phyloP scores from a whole-genome alignment of 2,113 vertebrate species.

The Notiomystis cincta region DNA sequence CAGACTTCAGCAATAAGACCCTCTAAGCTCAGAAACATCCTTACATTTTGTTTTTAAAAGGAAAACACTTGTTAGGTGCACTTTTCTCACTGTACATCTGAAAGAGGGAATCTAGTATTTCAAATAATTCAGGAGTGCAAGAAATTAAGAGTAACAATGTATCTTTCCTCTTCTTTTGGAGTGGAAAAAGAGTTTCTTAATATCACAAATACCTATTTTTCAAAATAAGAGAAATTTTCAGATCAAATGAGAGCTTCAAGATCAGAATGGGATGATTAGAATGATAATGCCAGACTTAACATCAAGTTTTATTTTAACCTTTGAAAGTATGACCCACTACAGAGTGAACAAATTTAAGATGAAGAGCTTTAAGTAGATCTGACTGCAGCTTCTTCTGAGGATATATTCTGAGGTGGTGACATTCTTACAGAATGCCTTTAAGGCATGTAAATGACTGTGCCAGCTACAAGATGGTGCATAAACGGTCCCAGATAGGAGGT shows the following conservation, averaged over 20 bases:
- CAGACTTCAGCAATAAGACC: not conserved
- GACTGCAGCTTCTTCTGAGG: not conserved
- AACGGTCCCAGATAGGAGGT: not conserved
- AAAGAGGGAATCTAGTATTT: not conserved
- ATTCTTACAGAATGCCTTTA: not conserved
- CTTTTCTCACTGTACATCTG: not conserved
- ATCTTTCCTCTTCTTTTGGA: not conserved
- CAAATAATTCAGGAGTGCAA: not conserved
- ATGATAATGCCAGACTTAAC: not conserved
- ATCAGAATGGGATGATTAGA: not conserved
- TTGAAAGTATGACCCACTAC: not conserved
- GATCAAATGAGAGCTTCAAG: not conserved
- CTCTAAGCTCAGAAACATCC: not conserved
- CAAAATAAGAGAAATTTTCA: not conserved
- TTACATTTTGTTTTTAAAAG: not conserved
- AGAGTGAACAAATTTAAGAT: not conserved
- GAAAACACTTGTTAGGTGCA: not conserved
- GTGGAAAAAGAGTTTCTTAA: not conserved
- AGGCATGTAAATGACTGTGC: not conserved
- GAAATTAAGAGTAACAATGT: not conserved
- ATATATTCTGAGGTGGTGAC: not conserved
- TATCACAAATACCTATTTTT: not conserved
- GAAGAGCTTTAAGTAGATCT: not conserved
- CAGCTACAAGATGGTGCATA: not conserved
- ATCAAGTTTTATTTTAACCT: not conserved